Evolutionary conservation across 2,797 vertebrate species (phyloP), one percentile per base, ranked within the genome.

Genomic region (Aselliscus stoliczkanus): DNA sequence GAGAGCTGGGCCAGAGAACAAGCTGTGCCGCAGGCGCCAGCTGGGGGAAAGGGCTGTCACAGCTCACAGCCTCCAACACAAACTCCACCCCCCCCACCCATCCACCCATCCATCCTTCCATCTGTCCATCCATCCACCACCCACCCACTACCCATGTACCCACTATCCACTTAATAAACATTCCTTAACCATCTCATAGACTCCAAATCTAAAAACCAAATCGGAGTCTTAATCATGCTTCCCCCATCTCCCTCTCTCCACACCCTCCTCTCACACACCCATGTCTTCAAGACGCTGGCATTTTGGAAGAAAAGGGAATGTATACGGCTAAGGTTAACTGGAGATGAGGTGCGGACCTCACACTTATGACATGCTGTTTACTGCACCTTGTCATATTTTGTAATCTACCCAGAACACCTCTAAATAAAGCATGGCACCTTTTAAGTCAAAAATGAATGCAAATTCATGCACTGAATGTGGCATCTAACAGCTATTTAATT

Each of bases 21-120:
- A 1, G 15, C 11, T 20, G 2, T 0, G 0, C 20, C 0, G 39
- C 3, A 4, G 0, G 17, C 0, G 42, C 29, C 5, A 3, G 31
- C 13, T 1, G 5, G 6, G 42, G 52, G 13, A 7, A 0, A 50
- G 0, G 13, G 2, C 10, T 5, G 14, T 2, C 0, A 1, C 2
- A 4, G 72, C 0, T 4, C 69, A 27, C 56, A 17, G 69, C 56
- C 76, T 23, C 39, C 0, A 9, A 18, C 56, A 13, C 9, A 15
- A 4, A 9, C 9, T 9, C 47, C 2, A 5, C 13, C 7, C 7
- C 42, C 65, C 0, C 20, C 25, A 88, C 1, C 21, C 37, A 52
- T 4, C 39, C 56, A 75, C 34, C 8, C 65, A 37, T 11, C 65
- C n/a, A 23, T 1, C 60, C 5, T 13, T 13, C 9, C 25, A 52